Evolutionary conservation across 2,797 vertebrate genomes (phyloP).

Genomic region (Syngnathus acus): DNA sequence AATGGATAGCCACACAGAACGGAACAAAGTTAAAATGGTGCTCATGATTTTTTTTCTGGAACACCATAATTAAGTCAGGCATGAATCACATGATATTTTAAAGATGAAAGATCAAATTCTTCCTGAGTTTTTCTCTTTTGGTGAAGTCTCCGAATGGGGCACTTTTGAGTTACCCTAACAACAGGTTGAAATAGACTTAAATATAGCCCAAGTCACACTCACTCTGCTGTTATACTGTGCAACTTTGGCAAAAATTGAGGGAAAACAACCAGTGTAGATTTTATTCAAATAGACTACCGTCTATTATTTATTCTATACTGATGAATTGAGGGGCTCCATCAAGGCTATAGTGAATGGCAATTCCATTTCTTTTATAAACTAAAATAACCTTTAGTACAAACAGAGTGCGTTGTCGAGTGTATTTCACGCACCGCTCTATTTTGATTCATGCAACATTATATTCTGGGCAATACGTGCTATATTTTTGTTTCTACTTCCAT

Average conservation of each 20-base stretch:
- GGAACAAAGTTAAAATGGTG: constrained; percentile 16
- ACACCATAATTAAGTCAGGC: constrained; percentile 34
- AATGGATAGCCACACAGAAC: constrained; percentile 15
- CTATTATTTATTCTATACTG: not conserved
- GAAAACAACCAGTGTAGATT: not conserved
- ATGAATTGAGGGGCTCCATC: not conserved
- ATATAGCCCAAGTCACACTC: constrained; percentile 23
- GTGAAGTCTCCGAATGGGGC: constrained; percentile 43
- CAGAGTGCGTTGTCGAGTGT: no score
- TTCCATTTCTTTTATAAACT: not conserved
- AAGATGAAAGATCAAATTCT: constrained; percentile 28
- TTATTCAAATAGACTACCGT: not conserved
- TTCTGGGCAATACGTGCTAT: no score
- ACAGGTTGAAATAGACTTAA: constrained; percentile 56
- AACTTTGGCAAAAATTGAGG: not conserved
- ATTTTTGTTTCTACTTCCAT: no score
- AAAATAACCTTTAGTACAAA: no score
- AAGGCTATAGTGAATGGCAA: not conserved
- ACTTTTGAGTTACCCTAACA: constrained; percentile 36
- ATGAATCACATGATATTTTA: constrained; percentile 36
- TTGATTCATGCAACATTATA: no score
- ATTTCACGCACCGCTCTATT: not conserved
- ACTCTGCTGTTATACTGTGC: constrained; percentile 17
- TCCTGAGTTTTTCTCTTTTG: constrained; percentile 29
- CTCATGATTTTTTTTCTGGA: constrained; percentile 12